phyloP scores from a whole-genome alignment of 2,888 invertebrate genomes.

The Adela reaumurella region DNA sequence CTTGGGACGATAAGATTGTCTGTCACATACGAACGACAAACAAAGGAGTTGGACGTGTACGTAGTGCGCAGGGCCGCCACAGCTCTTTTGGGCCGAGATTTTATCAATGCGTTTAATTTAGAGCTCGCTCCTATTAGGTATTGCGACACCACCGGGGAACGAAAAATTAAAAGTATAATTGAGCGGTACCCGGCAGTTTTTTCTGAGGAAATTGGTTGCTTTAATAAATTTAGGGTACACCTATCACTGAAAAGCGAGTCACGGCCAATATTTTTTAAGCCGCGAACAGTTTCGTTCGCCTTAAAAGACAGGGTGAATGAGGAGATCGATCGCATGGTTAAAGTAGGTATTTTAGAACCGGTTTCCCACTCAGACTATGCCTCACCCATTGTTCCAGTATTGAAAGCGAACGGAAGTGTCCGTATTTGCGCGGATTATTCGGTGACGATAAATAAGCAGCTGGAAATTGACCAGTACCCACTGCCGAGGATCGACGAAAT shows the following conservation, averaged over 20 bases:
- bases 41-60: slow-evolving; percentile 4
- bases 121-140: slow-evolving; percentile 6
- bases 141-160: background rate
- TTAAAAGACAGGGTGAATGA: slow-evolving; percentile 14
- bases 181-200: background rate
- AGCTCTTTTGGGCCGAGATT: slow-evolving; percentile 8
- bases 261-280: slow-evolving; percentile 6
- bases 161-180: background rate
- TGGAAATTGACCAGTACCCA: slow-evolving; percentile 16
- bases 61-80: slow-evolving; percentile 6
- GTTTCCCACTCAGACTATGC: slow-evolving; percentile 12
- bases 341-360: slow-evolving; percentile 14
- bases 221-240: background rate
- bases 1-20: slow-evolving; percentile 6
- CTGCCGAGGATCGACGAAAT: slow-evolving; percentile 15
- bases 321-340: slow-evolving; percentile 12
- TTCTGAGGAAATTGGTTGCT: slow-evolving; percentile 2
- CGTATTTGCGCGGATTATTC: slow-evolving; percentile 14
- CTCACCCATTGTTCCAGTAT: slow-evolving; percentile 14
- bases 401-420: slow-evolving; percentile 11
- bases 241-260: background rate
- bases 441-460: slow-evolving; percentile 15
- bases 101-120: slow-evolving; percentile 8
- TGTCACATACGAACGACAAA: slow-evolving; percentile 6
- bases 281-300: slow-evolving; percentile 16